phyloP scores from a whole-genome alignment of 2,888 invertebrate species.

The Drosophila putrida region DNA sequence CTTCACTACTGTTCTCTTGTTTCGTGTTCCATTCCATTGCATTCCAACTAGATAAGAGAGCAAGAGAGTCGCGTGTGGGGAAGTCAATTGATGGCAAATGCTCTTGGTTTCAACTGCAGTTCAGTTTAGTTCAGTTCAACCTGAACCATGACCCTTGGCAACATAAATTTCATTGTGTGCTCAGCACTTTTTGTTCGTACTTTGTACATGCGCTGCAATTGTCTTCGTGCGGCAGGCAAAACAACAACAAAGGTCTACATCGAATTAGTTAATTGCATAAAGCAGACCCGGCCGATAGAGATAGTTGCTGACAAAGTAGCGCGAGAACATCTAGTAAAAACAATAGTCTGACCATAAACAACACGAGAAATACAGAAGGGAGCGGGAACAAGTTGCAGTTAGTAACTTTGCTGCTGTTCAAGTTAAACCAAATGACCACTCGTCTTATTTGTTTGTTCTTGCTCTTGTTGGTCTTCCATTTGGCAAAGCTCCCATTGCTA shows the following conservation, averaged over 20 bases:
- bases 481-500: constrained; percentile 59
- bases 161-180: constrained; percentile 70
- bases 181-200: constrained; percentile 31
- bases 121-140: constrained; percentile 1
- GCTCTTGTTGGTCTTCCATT: constrained; percentile 37
- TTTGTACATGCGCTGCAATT: constrained; percentile 13
- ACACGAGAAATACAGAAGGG: constrained; percentile 23
- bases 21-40: constrained; percentile 32
- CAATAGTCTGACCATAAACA: constrained; percentile 56
- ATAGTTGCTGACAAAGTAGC: constrained; percentile 61
- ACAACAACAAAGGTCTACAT: constrained; percentile 52
- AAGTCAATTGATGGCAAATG: constrained; percentile 3
- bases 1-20: constrained; percentile 19
- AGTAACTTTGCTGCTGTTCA: constrained; percentile 39
- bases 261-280: constrained; percentile 81
- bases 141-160: constrained; percentile 73
- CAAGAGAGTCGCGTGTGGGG: neutral
- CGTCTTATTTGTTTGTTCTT: constrained; percentile 58
- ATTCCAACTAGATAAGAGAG: neutral
- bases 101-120: constrained; percentile 53
- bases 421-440: constrained; percentile 57
- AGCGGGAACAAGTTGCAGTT: constrained; percentile 19
- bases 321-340: constrained; percentile 34
- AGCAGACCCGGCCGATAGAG: constrained; percentile 56
- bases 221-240: neutral